A percentile compares a stretch with the other conserved stretches of the same genome.
Conservation (phyloP, 2,113 vertebrate genomes). For the Syrrhaptes paradoxus region DNA sequence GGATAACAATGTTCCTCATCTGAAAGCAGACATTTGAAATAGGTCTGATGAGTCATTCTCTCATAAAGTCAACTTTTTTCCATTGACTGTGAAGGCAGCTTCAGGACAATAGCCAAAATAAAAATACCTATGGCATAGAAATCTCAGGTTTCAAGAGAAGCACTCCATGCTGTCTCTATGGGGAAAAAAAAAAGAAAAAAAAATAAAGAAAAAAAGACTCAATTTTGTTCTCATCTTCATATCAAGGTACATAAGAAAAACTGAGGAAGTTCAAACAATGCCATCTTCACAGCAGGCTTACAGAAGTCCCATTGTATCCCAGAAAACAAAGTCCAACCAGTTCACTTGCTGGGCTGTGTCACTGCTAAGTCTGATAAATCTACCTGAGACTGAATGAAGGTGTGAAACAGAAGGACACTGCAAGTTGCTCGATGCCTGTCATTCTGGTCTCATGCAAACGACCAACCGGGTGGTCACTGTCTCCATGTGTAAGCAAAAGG, state of each 20-base stretch:
- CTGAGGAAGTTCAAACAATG: neutral
- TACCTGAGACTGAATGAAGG: neutral
- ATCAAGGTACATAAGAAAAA: neutral
- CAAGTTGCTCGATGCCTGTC: too few species aligned
- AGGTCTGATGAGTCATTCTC: neutral
- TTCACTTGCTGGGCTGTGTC: neutral
- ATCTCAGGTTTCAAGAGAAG: neutral
- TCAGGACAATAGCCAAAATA: neutral
- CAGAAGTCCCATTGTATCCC: neutral
- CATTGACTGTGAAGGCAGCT: neutral
- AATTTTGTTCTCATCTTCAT: neutral
- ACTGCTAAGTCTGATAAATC: neutral
- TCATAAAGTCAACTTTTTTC: neutral
- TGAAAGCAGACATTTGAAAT: neutral
- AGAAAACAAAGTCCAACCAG: neutral
- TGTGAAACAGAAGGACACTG: neutral
- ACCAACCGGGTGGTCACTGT: neutral
- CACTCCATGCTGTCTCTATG: neutral
- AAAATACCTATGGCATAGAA: neutral
- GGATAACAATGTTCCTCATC: neutral
- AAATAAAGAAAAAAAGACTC: neutral
- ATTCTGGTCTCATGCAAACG: neutral
- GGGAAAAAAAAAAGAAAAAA: neutral
- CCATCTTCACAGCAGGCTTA: neutral
- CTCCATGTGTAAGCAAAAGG: accelerated